A percentile compares a stretch with the other conserved stretches of the same genome.
Conservation (phyloP, 1,140 invertebrate species). For the Trissolcus basalis region DNA sequence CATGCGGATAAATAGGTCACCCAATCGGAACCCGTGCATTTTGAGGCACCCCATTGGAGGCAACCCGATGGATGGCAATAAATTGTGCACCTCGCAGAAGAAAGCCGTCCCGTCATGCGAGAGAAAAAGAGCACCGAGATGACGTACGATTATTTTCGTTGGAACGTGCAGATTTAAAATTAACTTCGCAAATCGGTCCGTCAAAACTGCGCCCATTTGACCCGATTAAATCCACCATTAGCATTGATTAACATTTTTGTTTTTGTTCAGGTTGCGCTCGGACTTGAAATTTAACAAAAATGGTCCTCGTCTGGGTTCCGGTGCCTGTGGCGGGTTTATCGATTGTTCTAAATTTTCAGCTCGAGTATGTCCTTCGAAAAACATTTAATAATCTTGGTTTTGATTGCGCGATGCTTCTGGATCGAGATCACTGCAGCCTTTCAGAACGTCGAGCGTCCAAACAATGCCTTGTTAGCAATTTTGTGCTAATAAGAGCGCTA, state of each 20-base stretch:
- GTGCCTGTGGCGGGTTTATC: conserved; percentile 1
- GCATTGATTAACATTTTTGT: background rate
- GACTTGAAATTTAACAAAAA: too few species aligned
- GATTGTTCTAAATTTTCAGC: conserved; percentile 34
- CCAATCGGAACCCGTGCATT: conserved; percentile 33
- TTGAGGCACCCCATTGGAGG: conserved; percentile 14
- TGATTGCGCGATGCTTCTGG: conserved; percentile 21
- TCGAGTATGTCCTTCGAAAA: conserved; percentile 16
- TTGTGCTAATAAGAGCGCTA: conserved; percentile 34
- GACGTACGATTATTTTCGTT: too few species aligned
- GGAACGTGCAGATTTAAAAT: background rate
- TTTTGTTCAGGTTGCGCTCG: too few species aligned
- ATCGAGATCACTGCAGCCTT: conserved; percentile 12
- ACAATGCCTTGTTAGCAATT: conserved; percentile 40
- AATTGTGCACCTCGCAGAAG: conserved; percentile 7
- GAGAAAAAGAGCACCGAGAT: background rate
- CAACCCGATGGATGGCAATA: conserved; percentile 1
- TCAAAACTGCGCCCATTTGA: too few species aligned
- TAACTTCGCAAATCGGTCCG: background rate
- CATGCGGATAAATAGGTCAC: conserved; percentile 33
- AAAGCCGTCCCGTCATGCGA: background rate
- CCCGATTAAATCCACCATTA: too few species aligned
- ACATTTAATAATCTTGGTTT: conserved; percentile 26
- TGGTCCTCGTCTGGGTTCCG: too few species aligned
- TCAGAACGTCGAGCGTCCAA: background rate